A percentile compares a stretch with the other conserved stretches of the same genome.
phyloP scores from a whole-genome alignment of 2,113 vertebrate species.

The Mesembrinibis cayennensis region DNA sequence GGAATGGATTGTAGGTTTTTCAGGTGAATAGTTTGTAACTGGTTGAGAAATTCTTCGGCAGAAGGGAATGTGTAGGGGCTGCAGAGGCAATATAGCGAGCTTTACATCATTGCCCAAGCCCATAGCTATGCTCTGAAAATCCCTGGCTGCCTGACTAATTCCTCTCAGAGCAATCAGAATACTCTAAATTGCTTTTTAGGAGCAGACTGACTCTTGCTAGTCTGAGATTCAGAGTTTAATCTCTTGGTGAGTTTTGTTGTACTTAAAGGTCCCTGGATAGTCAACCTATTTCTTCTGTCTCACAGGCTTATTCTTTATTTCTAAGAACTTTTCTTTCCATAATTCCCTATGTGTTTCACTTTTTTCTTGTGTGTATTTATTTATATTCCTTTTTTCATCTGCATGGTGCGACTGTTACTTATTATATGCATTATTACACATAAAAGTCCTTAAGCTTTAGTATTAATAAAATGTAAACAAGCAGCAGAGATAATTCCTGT shows the following conservation, averaged over 20 bases:
- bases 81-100: not conserved
- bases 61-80: not conserved
- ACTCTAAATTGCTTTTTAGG: constrained; percentile 22
- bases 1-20: not conserved
- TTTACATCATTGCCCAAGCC: constrained; percentile 29
- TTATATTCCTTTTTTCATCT: not conserved
- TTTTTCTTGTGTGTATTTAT: not conserved
- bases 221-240: not conserved
- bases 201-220: not conserved
- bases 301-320: not conserved
- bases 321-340: not conserved
- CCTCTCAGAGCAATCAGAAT: constrained; percentile 27
- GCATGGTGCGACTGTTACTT: not conserved
- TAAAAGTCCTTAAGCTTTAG: not conserved
- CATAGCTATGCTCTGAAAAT: not conserved
- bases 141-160: not conserved
- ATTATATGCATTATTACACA: not conserved
- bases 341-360: not conserved
- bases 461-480: not conserved
- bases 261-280: not conserved
- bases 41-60: not conserved
- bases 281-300: not conserved
- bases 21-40: not conserved
- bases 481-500: not conserved
- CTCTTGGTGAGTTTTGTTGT: not conserved